Percentiles rank a stretch among this genome's conserved stretches.
Evolutionary conservation across 2,113 vertebrate species (phyloP).

Genomic region (Mormoops blainvillei): DNA sequence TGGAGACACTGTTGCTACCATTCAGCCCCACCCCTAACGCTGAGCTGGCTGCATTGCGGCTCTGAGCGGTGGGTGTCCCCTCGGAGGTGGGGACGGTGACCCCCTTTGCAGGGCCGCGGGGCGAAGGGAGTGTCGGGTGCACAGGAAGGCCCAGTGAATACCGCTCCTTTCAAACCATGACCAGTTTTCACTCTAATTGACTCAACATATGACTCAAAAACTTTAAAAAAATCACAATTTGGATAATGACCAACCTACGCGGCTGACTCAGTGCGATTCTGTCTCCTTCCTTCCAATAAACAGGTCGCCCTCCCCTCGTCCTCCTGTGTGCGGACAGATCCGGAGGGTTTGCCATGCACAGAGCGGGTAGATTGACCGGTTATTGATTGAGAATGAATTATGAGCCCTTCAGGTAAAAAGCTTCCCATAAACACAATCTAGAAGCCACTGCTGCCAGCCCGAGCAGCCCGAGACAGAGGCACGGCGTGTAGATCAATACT

Average conservation of each 20-base stretch:
- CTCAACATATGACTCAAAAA: slow-evolving; percentile 1
- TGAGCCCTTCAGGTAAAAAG: slow-evolving; percentile 69
- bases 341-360: slow-evolving; percentile 51
- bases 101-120: too few species aligned
- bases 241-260: background rate
- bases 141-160: background rate
- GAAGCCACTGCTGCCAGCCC: slow-evolving; percentile 35
- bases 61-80: rapidly evolving
- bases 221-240: background rate
- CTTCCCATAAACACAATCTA: slow-evolving; percentile 74
- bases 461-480: slow-evolving; percentile 58
- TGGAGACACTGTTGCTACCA: background rate
- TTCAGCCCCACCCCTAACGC: background rate
- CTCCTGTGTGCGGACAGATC: slow-evolving; percentile 41
- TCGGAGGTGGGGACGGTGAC: too few species aligned
- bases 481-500: slow-evolving; percentile 68
- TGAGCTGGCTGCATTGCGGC: background rate
- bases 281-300: slow-evolving; percentile 39
- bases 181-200: slow-evolving; percentile 9
- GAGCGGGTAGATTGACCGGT: slow-evolving; percentile 65
- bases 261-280: slow-evolving; percentile 12
- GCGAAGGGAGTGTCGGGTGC: background rate
- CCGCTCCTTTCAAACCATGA: background rate
- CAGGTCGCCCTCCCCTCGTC: slow-evolving; percentile 8
- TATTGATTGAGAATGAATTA: slow-evolving; percentile 78